Percentiles rank a stretch among this genome's conserved stretches.
phyloP scores from a whole-genome alignment of 2,888 invertebrate species.

The Gandaritis pyraliata region DNA sequence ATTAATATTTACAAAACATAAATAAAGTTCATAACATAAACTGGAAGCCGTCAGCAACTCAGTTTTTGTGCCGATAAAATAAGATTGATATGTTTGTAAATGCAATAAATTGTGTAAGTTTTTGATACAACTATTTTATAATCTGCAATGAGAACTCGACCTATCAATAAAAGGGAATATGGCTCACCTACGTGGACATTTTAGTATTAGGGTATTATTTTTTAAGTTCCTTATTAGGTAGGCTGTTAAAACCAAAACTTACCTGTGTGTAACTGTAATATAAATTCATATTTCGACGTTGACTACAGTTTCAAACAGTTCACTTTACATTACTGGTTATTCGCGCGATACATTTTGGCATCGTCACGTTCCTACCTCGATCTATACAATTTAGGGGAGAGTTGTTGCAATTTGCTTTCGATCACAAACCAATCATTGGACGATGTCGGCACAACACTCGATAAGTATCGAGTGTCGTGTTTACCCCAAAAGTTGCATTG shows the following conservation, averaged over 20 bases:
- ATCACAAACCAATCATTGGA: slow-evolving; percentile 74
- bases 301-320: slow-evolving; percentile 21
- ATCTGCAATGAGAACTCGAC: no score
- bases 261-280: slow-evolving; percentile 20
- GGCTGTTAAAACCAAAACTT: no score
- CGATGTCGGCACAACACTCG: slow-evolving; percentile 35
- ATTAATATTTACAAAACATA: slow-evolving; percentile 33
- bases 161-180: no score
- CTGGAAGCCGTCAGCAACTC: slow-evolving; percentile 12
- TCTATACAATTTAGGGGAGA: slow-evolving; percentile 32
- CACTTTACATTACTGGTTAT: slow-evolving; percentile 21
- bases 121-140: no score
- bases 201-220: no score
- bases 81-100: slow-evolving; percentile 7
- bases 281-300: slow-evolving; percentile 17
- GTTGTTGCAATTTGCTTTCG: slow-evolving; percentile 74
- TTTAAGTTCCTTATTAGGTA: no score
- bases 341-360: slow-evolving; percentile 36
- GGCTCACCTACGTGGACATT: no score
- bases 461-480: slow-evolving; percentile 24
- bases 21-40: slow-evolving; percentile 7
- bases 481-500: slow-evolving; percentile 33
- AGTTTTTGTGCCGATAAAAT: slow-evolving; percentile 29
- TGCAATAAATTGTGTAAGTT: not conserved
- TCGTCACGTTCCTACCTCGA: slow-evolving; percentile 33